A percentile compares a stretch with the other conserved stretches of the same genome.
phyloP scores from a whole-genome alignment of 2,113 vertebrate species.

The Agelaius tricolor region DNA sequence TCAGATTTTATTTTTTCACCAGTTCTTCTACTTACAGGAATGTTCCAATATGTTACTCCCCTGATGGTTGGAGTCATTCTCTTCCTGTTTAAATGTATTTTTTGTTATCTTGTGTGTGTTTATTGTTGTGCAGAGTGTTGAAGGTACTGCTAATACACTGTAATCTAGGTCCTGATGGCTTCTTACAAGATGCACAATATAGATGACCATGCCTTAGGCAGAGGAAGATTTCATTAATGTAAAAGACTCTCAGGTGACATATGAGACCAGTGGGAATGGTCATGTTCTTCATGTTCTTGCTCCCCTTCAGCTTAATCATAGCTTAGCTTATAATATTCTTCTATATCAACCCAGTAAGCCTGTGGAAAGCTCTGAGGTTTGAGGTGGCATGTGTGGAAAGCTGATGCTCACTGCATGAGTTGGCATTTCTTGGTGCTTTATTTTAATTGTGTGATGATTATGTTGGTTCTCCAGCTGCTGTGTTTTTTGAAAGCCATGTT shows the following conservation, averaged over 20 bases:
- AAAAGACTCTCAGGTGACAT: not conserved
- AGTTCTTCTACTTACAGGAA: not conserved
- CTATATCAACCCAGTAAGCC: not conserved
- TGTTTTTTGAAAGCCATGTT: not conserved
- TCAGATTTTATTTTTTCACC: not conserved
- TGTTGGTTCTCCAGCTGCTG: not conserved
- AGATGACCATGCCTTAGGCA: not conserved
- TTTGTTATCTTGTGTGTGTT: not conserved
- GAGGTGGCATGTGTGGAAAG: not conserved
- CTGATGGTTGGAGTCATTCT: not conserved
- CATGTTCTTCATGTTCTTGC: rapidly evolving
- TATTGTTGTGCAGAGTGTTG: not conserved
- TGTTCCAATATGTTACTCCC: not conserved
- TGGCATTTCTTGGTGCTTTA: not conserved
- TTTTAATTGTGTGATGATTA: not conserved
- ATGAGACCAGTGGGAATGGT: not conserved
- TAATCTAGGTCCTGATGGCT: not conserved
- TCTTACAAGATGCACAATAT: not conserved
- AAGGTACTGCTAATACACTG: not conserved
- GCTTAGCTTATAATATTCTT: not conserved
- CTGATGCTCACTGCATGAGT: not conserved
- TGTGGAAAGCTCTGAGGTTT: not conserved
- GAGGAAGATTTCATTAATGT: not conserved
- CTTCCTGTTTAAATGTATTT: not conserved
- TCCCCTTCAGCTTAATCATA: not conserved